Evolutionary conservation across 1,140 invertebrate species (phyloP).

Genomic region (Drosophila sturtevanti): DNA sequence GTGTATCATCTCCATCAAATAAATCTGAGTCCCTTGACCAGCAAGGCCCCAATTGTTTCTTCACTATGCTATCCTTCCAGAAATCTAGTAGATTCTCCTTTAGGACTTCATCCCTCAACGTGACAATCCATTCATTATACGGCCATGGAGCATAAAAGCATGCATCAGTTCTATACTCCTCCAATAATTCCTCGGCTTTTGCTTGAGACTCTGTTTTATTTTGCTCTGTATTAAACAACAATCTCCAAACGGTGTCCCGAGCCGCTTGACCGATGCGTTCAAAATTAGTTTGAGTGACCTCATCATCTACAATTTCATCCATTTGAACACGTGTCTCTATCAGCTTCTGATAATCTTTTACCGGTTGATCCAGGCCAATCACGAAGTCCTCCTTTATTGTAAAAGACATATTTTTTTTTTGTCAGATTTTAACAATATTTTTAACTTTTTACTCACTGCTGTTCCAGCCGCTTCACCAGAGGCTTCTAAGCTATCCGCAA

Average conservation of each 20-base stretch:
- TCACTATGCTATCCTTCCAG: conserved; percentile 65
- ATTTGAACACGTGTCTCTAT: conserved; percentile 45
- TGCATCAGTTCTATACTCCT: conserved; percentile 61
- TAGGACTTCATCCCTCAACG: conserved; percentile 64
- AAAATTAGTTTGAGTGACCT: conserved; percentile 56
- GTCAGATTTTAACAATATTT: background rate
- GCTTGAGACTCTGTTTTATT: conserved; percentile 36
- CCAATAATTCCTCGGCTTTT: conserved; percentile 57
- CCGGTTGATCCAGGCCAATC: conserved; percentile 37
- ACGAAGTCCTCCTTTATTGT: conserved; percentile 19
- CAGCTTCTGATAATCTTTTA: conserved; percentile 53
- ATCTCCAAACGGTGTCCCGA: conserved; percentile 56
- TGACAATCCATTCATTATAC: conserved; percentile 75
- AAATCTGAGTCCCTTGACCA: conserved; percentile 73
- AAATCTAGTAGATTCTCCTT: conserved; percentile 59
- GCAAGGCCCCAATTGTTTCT: conserved; percentile 63
- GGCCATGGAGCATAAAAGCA: conserved; percentile 57
- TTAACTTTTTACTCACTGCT: background rate
- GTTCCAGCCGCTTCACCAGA: background rate
- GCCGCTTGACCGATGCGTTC: conserved; percentile 43
- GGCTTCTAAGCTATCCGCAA: conserved; percentile 57
- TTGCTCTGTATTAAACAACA: conserved; percentile 42
- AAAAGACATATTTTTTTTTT: background rate
- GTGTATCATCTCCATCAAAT: conserved; percentile 61
- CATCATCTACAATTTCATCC: conserved; percentile 62